These are phyloP conservation scores for Plutomurus gul DNA, from an alignment of 1,140 invertebrate species.

Conservation along the genomic window DNA sequence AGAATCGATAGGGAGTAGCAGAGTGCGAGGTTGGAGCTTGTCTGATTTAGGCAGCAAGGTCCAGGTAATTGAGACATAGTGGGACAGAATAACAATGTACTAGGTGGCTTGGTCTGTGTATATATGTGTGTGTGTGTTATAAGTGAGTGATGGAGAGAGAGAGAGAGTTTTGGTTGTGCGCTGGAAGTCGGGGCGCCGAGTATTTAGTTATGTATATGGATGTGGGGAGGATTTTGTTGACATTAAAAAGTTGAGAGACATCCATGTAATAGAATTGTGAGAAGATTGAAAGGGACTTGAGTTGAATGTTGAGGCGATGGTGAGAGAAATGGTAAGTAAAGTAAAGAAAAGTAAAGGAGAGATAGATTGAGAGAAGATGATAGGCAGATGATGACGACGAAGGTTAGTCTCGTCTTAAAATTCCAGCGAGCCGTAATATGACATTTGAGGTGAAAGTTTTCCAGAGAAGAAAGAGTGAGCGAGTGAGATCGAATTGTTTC, in stretches of 20 bases:
- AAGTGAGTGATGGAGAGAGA: not conserved
- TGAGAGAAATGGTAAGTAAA: not conserved
- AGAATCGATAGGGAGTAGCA: too few relatives aligned
- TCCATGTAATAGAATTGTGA: not conserved
- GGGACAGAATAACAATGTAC: too few relatives aligned
- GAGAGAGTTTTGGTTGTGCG: not conserved
- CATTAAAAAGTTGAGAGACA: slow-evolving; percentile 13
- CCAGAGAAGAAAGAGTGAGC: slow-evolving; percentile 33
- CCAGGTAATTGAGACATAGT: slow-evolving; percentile 5
- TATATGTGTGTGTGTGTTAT: not conserved
- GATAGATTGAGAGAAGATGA: slow-evolving; percentile 22
- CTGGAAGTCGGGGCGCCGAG: not conserved
- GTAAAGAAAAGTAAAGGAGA: not conserved
- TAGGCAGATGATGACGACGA: not conserved
- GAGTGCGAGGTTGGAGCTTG: not conserved
- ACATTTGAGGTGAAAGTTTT: slow-evolving; percentile 48
- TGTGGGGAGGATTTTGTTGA: slow-evolving; percentile 21
- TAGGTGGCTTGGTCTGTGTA: not conserved
- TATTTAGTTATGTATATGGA: slow-evolving; percentile 1
- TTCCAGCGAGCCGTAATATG: not conserved
- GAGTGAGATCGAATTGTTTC: slow-evolving; percentile 54
- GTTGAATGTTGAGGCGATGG: not conserved
- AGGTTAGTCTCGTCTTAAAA: not conserved
- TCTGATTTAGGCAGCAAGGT: not conserved
- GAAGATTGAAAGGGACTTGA: not conserved